Evolutionary conservation across 2,888 invertebrate genomes (phyloP).

Genomic region (Bruchidius siliquastri): DNA sequence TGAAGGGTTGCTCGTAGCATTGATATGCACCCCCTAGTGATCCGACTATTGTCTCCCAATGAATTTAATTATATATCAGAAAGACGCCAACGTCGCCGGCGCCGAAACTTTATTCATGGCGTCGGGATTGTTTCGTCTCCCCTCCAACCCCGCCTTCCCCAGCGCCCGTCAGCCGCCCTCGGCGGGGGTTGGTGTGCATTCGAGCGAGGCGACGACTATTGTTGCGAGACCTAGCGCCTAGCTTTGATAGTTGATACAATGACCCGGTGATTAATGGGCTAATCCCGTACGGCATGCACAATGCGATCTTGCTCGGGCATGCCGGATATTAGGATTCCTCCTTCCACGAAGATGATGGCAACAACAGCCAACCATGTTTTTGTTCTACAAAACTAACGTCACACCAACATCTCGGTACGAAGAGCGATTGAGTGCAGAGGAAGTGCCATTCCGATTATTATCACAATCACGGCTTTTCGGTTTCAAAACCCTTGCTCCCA

Average conservation of each 20-base stretch:
- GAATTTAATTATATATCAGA: background rate
- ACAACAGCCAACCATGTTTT: too few relatives aligned
- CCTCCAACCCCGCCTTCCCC: background rate
- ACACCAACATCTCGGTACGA: too few relatives aligned
- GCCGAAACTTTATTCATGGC: conserved; percentile 7
- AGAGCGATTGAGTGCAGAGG: too few relatives aligned
- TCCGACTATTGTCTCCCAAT: background rate
- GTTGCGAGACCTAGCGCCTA: conserved; percentile 46
- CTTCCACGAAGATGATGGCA: conserved; percentile 18
- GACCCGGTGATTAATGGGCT: conserved; percentile 51
- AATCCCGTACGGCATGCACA: conserved; percentile 50
- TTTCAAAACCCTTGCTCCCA: too few relatives aligned
- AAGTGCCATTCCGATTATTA: too few relatives aligned
- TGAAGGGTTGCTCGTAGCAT: background rate
- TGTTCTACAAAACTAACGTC: too few relatives aligned
- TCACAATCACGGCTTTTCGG: too few relatives aligned
- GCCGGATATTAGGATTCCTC: conserved; percentile 51
- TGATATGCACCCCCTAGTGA: background rate
- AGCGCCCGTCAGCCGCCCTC: conserved; percentile 13
- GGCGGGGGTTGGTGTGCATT: conserved; percentile 36
- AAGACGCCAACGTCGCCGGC: conserved; percentile 5
- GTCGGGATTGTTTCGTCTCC: conserved; percentile 3
- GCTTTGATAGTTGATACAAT: conserved; percentile 53
- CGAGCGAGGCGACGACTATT: conserved; percentile 42
- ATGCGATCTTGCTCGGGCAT: conserved; percentile 45